Conservation (phyloP, 2,888 invertebrate genomes). For the Atrina japonica region DNA sequence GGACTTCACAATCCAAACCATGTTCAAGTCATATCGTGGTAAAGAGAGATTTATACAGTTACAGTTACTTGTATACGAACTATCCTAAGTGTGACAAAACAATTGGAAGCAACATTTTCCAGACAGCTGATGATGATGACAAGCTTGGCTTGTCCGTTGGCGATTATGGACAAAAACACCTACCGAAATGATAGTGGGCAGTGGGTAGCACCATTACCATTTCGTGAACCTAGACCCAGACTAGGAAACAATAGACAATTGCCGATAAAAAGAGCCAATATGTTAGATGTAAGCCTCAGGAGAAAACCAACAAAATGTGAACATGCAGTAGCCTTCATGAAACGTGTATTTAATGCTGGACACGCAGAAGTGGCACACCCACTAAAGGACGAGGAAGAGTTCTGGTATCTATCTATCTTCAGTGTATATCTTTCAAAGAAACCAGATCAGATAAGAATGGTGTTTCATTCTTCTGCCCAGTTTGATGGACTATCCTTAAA, state of each 20-base stretch:
- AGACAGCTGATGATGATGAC: constrained; percentile 10
- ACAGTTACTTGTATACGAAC: no score
- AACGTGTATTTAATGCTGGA: constrained; percentile 26
- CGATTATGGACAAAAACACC: constrained; percentile 42
- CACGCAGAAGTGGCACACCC: constrained; percentile 45
- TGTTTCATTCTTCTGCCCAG: constrained; percentile 50
- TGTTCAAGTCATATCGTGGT: constrained; percentile 20
- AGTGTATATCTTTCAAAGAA: constrained; percentile 56
- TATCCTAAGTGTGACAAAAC: constrained; percentile 17
- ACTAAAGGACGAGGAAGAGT: constrained; percentile 34
- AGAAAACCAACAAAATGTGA: constrained; percentile 23
- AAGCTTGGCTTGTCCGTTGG: constrained; percentile 33
- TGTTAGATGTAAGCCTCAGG: constrained; percentile 22
- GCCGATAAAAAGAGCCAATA: constrained; percentile 17
- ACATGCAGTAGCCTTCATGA: constrained; percentile 47
- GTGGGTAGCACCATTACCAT: constrained; percentile 38
- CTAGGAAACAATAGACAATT: constrained; percentile 29
- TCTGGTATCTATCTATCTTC: constrained; percentile 52
- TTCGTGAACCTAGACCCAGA: not conserved
- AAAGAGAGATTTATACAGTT: not conserved
- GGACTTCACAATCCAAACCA: constrained; percentile 17
- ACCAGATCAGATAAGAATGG: constrained; percentile 43
- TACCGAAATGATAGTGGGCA: constrained; percentile 20
- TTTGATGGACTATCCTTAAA: constrained; percentile 46
- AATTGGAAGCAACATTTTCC: constrained; percentile 15